These are phyloP conservation scores for Megalurothrips usitatus DNA, from an alignment of 2,888 invertebrate species.

Conservation along the genomic window DNA sequence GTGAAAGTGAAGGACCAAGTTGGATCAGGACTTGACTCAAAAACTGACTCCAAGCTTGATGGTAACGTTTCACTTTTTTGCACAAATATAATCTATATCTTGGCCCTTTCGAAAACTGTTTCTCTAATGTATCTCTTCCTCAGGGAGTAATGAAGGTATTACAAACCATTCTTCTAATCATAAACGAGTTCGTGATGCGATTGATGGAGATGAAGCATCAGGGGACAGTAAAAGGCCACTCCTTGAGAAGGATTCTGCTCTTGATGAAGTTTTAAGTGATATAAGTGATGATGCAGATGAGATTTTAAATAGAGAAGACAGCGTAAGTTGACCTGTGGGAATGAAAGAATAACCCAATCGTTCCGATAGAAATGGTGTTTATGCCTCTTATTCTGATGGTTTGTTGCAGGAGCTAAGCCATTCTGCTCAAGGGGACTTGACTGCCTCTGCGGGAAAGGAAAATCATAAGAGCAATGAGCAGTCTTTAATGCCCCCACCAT, in stretches of 20 bases:
- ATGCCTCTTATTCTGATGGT: background rate
- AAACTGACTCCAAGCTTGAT: background rate
- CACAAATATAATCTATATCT: no score
- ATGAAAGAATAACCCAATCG: slow-evolving; percentile 9
- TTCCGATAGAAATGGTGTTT: background rate
- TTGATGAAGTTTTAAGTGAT: slow-evolving; percentile 66
- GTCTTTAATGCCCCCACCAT: background rate
- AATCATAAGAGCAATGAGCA: background rate
- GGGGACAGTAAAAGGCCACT: slow-evolving; percentile 46
- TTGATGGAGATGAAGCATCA: background rate
- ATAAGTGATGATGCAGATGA: slow-evolving; percentile 87
- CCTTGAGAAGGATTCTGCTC: slow-evolving; percentile 38
- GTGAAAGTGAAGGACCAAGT: background rate
- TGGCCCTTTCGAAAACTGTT: no score
- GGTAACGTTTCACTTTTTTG: background rate
- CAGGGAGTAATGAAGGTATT: background rate
- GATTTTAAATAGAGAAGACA: slow-evolving; percentile 73
- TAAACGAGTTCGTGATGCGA: background rate
- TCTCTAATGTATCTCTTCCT: no score
- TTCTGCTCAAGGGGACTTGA: background rate
- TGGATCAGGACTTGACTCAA: background rate
- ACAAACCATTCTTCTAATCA: background rate
- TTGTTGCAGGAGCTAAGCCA: slow-evolving; percentile 1
- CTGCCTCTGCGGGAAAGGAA: background rate
- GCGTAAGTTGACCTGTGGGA: slow-evolving; percentile 43